Evolutionary conservation across 30 jellyfish, hydroid and myxozoan species (phyloP), one percentile per base, ranked within the genome.

Genomic region (Hydractinia echinata): DNA sequence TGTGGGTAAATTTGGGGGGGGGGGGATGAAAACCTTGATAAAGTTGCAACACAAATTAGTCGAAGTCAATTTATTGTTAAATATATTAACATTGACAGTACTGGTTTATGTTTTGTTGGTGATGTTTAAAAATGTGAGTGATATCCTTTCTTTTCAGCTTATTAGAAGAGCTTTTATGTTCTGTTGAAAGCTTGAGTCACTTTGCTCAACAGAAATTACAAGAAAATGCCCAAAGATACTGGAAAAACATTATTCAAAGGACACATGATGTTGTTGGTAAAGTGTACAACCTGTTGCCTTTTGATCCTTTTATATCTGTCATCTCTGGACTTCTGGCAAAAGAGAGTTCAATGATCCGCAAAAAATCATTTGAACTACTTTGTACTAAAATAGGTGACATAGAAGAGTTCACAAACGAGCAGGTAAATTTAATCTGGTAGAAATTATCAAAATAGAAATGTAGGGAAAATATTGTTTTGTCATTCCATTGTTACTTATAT

Each of bases 341-440:
- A 74, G 95, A 86, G 14, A 74, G 82, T 54, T 62, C 79, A 7
- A 16, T 81, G 58, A 70, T 93, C 4, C 79, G 89, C 19, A 93
- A 78, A 53, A 93, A 84, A 73, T 88, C 90, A 14, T 80, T 87
- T 18, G 99, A 93, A 55, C 71, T 87, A 79, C 73, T 88, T 4
- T 84, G 88, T 48, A 83, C 81, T 56, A 80, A 84, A 61, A 60
- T 87, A n/a, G 68, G 79, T 19, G 79, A 52, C 4, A 8, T 86
- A 4, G 87, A 61, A 9, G 72, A 76, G n/a, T 39, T 79, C 6
- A 76, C 67, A 4, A 62, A 67, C 10, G 67, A 79, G 4, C 89
- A 93, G 94, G 99, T 87, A 14, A 19, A 95, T 55, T 8, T 20
- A 1, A 30, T 51, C 18, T 58, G 69, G 69, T 58, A 30, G 44